Evolutionary conservation across 1,140 invertebrate species (phyloP).

Genomic region (Drosophila malerkotliana): DNA sequence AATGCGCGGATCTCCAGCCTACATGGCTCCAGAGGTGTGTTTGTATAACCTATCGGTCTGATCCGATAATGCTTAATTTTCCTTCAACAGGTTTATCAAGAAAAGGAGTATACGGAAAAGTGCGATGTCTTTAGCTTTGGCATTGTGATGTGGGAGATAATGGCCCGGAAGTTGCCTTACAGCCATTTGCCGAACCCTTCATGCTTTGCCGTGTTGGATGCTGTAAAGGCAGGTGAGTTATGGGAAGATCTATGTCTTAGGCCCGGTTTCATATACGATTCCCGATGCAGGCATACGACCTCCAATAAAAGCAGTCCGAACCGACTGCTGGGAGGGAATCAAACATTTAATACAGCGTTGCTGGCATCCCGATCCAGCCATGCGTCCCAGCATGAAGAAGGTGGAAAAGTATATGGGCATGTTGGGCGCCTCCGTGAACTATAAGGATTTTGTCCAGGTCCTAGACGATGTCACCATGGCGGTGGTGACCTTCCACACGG

Average conservation of each 20-base stretch:
- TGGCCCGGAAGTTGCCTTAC: slow-evolving; percentile 25
- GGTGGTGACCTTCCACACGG: slow-evolving; percentile 12
- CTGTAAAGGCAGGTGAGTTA: slow-evolving; percentile 2
- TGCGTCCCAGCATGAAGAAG: background rate
- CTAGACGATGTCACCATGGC: slow-evolving; percentile 6
- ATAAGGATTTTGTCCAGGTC: slow-evolving; percentile 13
- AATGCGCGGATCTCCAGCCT: slow-evolving; percentile 12
- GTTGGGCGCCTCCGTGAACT: background rate
- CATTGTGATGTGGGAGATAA: slow-evolving; percentile 40
- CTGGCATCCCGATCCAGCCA: background rate
- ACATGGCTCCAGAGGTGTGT: slow-evolving; percentile 49
- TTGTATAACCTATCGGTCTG: background rate
- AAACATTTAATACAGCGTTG: slow-evolving; percentile 8
- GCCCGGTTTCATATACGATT: background rate
- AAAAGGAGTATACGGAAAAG: slow-evolving; percentile 22
- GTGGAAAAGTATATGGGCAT: slow-evolving; percentile 1
- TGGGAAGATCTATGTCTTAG: background rate
- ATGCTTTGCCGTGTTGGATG: background rate
- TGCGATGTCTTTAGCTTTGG: slow-evolving; percentile 54
- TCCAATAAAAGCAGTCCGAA: background rate
- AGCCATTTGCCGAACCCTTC: slow-evolving; percentile 8
- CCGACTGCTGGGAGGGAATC: slow-evolving; percentile 18
- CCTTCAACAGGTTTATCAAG: background rate
- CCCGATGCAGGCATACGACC: background rate
- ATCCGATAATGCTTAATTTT: background rate